Evolutionary conservation across 2,797 vertebrate species (phyloP), one percentile per base, ranked within the genome.

Genomic region (Anguilla marmorata): DNA sequence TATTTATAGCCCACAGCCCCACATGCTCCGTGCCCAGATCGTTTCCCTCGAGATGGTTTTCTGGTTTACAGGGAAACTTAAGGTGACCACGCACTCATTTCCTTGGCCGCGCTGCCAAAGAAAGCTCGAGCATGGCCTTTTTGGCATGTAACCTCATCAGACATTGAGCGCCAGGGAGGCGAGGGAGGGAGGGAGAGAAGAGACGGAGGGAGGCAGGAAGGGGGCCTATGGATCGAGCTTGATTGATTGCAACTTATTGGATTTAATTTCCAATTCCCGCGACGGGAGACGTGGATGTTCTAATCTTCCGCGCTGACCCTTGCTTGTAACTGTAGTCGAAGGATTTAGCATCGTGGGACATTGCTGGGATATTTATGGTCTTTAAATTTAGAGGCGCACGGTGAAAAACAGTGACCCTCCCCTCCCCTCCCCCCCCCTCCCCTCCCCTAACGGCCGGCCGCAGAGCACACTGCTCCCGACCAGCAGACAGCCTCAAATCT

Each of bases 381-480:
- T 90, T 90, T 92, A 92, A 89, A 91, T 92, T 92, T 92, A 92
- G 90, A 88, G 52, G 54, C 85, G 87, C 87, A 74, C 74, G 60
- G 37, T 45, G 84, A 50, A 86, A 88, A 89, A 87, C 88, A 86
- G 37, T 45, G 33, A 33, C 79, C 79, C 79, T 50, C 37, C 37
- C 45, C 37, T 48, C 45, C 45, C 45, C 79, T 30, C 66, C 66
- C 27, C 37, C n/a, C 41, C 76, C 45, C 79, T 33, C 69, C 69
- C 27, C 74, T 79, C 37, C 74, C 33, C 74, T 50, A 37, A 58
- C 37, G 8, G 41, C 8, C 12, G 6, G 37, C 54, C 69, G 14
- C 72, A 66, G 41, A 88, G 69, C 82, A 85, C 74, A 90, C 87
- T 24, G 60, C 86, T 83, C 88, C 86, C 87, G 80, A 50, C 79